Percentiles rank a stretch among this genome's conserved stretches.
Conservation (phyloP, 2,797 vertebrate genomes). For the Strix occidentalis region DNA sequence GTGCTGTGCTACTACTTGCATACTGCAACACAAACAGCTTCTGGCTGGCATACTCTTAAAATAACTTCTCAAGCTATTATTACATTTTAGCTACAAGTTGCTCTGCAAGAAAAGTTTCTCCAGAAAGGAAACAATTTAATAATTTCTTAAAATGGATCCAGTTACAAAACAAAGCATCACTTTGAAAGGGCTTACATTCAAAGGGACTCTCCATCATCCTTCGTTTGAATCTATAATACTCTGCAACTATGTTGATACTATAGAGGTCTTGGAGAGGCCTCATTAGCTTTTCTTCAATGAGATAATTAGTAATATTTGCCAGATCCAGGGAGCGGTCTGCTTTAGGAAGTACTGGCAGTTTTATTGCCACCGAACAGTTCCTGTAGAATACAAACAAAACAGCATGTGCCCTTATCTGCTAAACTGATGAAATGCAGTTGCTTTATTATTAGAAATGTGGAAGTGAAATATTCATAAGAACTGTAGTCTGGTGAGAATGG, state of each 20-base stretch:
- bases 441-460: conserved; percentile 13
- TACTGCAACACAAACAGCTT: neutral
- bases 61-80: neutral
- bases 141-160: neutral
- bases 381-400: conserved; percentile 66
- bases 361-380: conserved; percentile 72
- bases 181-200: conserved; percentile 72
- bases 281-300: conserved; percentile 85
- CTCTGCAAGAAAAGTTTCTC: neutral
- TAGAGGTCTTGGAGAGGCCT: conserved; percentile 74
- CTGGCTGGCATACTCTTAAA: neutral
- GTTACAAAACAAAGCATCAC: neutral
- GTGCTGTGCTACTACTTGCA: neutral
- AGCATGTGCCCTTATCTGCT: neutral
- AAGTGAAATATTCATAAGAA: conserved; percentile 13
- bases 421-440: neutral
- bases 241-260: conserved; percentile 72
- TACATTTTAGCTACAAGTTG: neutral
- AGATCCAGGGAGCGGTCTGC: conserved; percentile 58
- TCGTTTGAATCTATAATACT: conserved; percentile 80
- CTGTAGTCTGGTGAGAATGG: neutral
- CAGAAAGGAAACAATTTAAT: neutral
- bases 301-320: conserved; percentile 73
- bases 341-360: conserved; percentile 68
- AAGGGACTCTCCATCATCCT: conserved; percentile 84